Percentiles rank a stretch among this genome's conserved stretches.
phyloP scores from a whole-genome alignment of 2,888 invertebrate genomes.

The Automeris io region DNA sequence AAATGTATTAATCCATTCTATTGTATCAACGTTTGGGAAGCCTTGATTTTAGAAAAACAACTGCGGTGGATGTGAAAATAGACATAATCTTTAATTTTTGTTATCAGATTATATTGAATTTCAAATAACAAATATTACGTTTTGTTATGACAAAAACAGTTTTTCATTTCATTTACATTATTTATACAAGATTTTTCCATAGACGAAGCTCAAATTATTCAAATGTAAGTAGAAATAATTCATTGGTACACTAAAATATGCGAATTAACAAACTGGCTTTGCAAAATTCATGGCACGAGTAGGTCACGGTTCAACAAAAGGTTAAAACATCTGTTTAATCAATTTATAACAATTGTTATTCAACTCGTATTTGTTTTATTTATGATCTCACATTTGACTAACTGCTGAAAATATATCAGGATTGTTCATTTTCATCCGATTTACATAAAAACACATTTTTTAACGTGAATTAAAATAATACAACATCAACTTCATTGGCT shows the following conservation, averaged over 20 bases:
- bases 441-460: too few relatives aligned
- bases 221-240: neutral
- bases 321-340: constrained; percentile 9
- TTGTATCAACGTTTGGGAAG: constrained; percentile 16
- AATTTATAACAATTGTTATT: constrained; percentile 12
- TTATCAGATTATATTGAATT: neutral
- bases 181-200: too few relatives aligned
- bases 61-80: constrained; percentile 11
- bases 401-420: constrained; percentile 7
- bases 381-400: constrained; percentile 10
- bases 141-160: neutral
- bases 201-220: neutral
- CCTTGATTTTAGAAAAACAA: constrained; percentile 16
- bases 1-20: constrained; percentile 24
- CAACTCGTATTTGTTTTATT: neutral
- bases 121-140: neutral
- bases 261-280: constrained; percentile 12
- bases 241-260: neutral
- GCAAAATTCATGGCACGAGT: constrained; percentile 12
- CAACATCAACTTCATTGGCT: too few relatives aligned
- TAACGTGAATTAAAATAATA: too few relatives aligned
- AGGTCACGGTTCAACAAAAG: constrained; percentile 14
- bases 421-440: too few relatives aligned
- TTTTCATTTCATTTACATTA: neutral
- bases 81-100: neutral